Conservation (phyloP, 2,113 vertebrate genomes). For the Acanthisitta chloris region DNA sequence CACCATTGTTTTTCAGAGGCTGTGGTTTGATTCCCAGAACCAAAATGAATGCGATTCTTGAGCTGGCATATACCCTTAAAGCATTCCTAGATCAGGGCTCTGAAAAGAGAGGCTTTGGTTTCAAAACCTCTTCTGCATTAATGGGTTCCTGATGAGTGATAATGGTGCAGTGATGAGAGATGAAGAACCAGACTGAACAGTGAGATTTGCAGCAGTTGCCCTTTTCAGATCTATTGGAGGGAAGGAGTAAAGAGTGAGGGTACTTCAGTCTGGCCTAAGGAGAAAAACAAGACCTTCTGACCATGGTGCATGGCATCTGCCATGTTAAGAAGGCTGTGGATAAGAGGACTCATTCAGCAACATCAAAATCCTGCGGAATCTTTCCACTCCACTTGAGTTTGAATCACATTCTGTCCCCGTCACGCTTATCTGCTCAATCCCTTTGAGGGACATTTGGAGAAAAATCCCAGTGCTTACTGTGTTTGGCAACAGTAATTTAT, state of each 20-base stretch:
- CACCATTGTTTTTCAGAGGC: conserved; percentile 68
- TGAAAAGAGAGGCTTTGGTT: conserved; percentile 54
- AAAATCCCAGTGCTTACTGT: neutral
- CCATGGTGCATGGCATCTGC: neutral
- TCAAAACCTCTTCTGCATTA: conserved; percentile 64
- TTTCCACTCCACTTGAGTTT: neutral
- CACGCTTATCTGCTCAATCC: neutral
- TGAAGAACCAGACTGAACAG: neutral
- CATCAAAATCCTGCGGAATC: neutral
- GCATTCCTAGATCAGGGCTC: conserved; percentile 70
- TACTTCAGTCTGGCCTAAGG: neutral
- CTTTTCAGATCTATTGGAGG: neutral
- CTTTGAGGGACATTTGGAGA: neutral
- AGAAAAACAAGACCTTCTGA: neutral
- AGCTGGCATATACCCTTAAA: conserved; percentile 65
- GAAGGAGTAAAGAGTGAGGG: neutral
- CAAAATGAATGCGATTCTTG: conserved; percentile 73
- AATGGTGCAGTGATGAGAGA: conserved; percentile 18
- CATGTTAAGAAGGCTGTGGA: neutral
- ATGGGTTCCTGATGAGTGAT: conserved; percentile 66
- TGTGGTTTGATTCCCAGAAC: conserved; percentile 66
- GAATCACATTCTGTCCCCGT: neutral
- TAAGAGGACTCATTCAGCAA: neutral
- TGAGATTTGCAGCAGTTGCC: neutral
- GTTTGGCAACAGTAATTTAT: neutral